Evolutionary conservation across 2,797 vertebrate species (phyloP), one percentile per base, ranked within the genome.

Genomic region (Spinibarbus caldwelli): DNA sequence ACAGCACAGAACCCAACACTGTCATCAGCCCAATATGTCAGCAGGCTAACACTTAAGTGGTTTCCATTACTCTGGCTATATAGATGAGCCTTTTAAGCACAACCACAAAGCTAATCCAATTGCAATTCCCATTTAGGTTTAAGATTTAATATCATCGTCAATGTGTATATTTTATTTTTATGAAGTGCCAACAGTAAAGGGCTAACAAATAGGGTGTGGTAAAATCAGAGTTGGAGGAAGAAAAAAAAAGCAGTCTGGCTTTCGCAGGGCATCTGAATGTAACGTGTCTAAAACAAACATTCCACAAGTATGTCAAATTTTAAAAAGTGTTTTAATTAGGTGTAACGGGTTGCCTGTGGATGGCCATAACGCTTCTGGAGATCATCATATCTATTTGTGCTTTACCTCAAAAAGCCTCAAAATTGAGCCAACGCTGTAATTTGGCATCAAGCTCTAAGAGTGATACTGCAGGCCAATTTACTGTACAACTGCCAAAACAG

Each of bases 51-150:
- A 82, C 89, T 87, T 78, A 88, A 87, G 85, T 86, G 86, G 78
- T 84, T 89, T 94, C 89, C 85, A 91, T 92, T 91, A 91, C 90
- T 86, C 87, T n/a, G 88, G 88, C 89, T 89, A 88, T 38, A 70
- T 84, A 90, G 90, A 91, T 88, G 34, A 89, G 88, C 87, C 91
- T 91, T 92, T 93, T 92, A 93, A 93, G 92, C 85, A 88, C 83
- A 91, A 86, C 91, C 91, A 89, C 86, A 86, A 68, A 82, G 45
- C 86, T 89, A 93, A 90, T 93, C 90, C 66, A 67, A 88, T 94
- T 94, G 91, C 89, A 70, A 49, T 31, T 67, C 83, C 82, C 85
- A 91, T 88, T 87, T 77, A 89, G 91, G 86, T 89, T 89, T 86
- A 70, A 82, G 85, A 89, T 93, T 94, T 93, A 87, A 93, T 94